Base-by-base conservation (phyloP, 53 echinoderm and acorn worm genomes). In the Henricia sp. region DNA sequence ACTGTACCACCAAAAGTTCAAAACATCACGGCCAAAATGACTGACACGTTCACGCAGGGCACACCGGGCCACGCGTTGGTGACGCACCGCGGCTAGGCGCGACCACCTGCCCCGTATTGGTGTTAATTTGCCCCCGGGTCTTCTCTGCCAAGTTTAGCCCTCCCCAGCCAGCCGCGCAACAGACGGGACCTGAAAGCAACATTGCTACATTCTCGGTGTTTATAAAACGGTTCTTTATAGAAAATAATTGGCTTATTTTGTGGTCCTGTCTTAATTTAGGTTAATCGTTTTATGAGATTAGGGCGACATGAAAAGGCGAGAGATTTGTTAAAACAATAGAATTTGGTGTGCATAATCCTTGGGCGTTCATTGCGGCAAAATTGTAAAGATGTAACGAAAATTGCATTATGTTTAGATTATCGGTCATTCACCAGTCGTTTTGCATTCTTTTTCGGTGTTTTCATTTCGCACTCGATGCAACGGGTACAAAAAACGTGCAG, bases 91-190 rank as follows among this genome's bases (percentile, higher is more conserved):
- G 19, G 9, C 53, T 24, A 35, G 53, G 19, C 33, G 43, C 33
- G 29, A 41, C 60, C 77, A 77, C 78, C 78, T 77, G 78, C 78
- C 25, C 19, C 16, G 29, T 14, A 77, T 77, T 60, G n/a, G 78
- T 77, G 78, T 63, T 77, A 77, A 77, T 77, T 77, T 62, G 78
- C 50, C 78, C 78, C 63, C 32, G 19, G 62, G 78, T 43, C 62
- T 39, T 62, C 1, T n/a, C n/a, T n/a, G n/a, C n/a, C n/a, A 17
- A 25, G 39, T 42, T 9, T 52, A 21, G 10, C 2, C 37, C 21
- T 74, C 54, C 51, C 21, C 24, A 14, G 37, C 27, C 48, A n/a
- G n/a, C n/a, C n/a, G n/a, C n/a, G 27, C 23, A 48, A 19, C 19
- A 38, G 28, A 54, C 5, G 74, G 35, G 53, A 58, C 16, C 26